Conservation (phyloP, 2,113 vertebrate genomes). For the Archilochus colubris region DNA sequence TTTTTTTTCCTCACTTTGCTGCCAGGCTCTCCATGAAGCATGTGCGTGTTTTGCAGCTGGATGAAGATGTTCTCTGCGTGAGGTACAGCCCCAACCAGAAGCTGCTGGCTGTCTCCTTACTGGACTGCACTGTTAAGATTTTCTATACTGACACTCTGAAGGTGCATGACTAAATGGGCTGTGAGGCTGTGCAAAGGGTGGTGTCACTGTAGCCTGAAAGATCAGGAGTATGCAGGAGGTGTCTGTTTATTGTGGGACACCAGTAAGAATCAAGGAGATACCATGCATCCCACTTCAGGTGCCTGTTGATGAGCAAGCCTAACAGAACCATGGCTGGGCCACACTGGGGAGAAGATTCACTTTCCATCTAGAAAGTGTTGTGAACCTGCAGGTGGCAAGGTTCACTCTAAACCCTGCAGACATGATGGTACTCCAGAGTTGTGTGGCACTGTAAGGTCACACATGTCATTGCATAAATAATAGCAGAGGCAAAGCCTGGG, state of each 20-base stretch:
- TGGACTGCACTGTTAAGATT: conserved; percentile 95
- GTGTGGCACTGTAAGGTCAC: neutral
- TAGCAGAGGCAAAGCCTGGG: neutral
- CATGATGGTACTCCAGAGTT: neutral
- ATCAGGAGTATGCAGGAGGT: neutral
- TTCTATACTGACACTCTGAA: conserved; percentile 94
- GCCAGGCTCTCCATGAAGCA: conserved; percentile 88
- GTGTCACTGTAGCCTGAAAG: neutral
- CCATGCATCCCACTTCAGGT: neutral
- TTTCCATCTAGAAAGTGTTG: neutral
- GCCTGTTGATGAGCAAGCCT: neutral
- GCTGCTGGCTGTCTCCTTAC: conserved; percentile 88
- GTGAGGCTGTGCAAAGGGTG: neutral
- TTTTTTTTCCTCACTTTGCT: neutral
- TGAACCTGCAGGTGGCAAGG: neutral
- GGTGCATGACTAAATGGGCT: conserved; percentile 61
- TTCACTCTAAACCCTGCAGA: neutral
- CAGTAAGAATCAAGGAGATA: neutral
- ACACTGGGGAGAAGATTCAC: neutral
- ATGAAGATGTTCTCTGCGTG: conserved; percentile 94
- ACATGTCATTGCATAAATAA: accelerated
- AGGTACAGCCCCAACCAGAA: conserved; percentile 88
- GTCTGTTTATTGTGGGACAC: accelerated
- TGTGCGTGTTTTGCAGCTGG: conserved; percentile 86
- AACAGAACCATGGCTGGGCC: neutral